Evolutionary conservation across 2,888 invertebrate genomes (phyloP).

Genomic region (Celastrina argiolus): DNA sequence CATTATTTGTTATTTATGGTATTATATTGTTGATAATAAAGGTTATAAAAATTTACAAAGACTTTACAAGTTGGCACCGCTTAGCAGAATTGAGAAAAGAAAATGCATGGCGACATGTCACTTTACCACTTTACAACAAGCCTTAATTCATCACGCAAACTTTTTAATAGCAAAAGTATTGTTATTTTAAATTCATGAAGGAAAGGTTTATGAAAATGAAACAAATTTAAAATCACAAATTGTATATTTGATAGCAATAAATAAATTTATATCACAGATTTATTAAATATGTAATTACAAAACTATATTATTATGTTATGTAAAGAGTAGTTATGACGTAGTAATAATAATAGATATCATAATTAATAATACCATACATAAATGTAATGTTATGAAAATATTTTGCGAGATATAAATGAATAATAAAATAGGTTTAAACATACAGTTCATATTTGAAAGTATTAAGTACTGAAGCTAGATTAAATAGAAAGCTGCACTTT

Average conservation of each 20-base stretch:
- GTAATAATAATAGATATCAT: background rate
- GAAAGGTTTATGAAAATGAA: background rate
- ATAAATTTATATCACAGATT: slow-evolving; percentile 9
- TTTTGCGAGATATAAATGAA: background rate
- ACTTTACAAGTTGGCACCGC: slow-evolving; percentile 14
- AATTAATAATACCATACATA: background rate
- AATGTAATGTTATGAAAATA: background rate
- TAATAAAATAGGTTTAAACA: no score
- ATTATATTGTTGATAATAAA: slow-evolving; percentile 46
- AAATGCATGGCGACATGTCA: no score
- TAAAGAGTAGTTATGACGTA: background rate
- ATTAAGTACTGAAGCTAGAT: no score
- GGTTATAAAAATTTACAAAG: slow-evolving; percentile 36
- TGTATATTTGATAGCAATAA: background rate
- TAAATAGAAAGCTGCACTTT: no score
- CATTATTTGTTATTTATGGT: slow-evolving; percentile 50
- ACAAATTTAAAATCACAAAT: background rate
- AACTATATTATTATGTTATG: background rate
- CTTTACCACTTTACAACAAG: no score
- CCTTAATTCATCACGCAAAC: no score
- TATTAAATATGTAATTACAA: background rate
- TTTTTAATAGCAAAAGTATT: background rate
- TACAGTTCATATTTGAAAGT: no score
- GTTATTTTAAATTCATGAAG: background rate
- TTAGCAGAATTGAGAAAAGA: background rate